A percentile compares a stretch with the other conserved stretches of the same genome.
phyloP scores from a whole-genome alignment of 1,140 invertebrate genomes.

The Cydia strobilella region DNA sequence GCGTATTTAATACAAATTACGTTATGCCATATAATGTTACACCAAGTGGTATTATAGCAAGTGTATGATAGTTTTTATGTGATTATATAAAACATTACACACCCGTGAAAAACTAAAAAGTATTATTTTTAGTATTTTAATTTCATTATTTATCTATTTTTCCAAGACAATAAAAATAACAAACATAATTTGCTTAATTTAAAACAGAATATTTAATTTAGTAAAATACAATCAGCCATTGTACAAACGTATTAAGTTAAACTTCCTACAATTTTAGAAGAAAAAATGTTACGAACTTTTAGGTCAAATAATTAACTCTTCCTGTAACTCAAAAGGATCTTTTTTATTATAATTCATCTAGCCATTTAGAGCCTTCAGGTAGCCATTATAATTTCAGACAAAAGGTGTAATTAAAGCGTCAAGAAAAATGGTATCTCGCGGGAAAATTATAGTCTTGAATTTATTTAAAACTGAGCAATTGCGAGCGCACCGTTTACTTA shows the following conservation, averaged over 20 bases:
- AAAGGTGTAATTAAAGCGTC: slow-evolving; percentile 26
- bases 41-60: too few species aligned
- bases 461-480: not conserved
- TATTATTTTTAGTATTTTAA: too few species aligned
- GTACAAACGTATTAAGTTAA: not conserved
- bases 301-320: slow-evolving; percentile 21
- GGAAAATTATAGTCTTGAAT: not conserved
- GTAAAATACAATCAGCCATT: not conserved
- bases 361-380: slow-evolving; percentile 17
- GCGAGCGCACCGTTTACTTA: not conserved
- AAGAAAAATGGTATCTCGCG: not conserved
- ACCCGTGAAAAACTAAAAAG: too few species aligned
- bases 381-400: slow-evolving; percentile 17
- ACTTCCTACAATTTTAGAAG: not conserved
- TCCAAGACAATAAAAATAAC: too few species aligned
- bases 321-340: slow-evolving; percentile 12
- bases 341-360: slow-evolving; percentile 29
- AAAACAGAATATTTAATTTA: too few species aligned
- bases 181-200: too few species aligned
- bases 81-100: too few species aligned
- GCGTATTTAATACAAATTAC: too few species aligned
- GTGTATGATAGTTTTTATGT: too few species aligned
- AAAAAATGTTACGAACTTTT: slow-evolving; percentile 10
- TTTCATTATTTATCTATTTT: too few species aligned
- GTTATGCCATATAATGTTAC: too few species aligned